These are phyloP conservation scores for Chelidonichthys spinosus DNA, from an alignment of 2,797 vertebrate genomes.

Conservation along the genomic window DNA sequence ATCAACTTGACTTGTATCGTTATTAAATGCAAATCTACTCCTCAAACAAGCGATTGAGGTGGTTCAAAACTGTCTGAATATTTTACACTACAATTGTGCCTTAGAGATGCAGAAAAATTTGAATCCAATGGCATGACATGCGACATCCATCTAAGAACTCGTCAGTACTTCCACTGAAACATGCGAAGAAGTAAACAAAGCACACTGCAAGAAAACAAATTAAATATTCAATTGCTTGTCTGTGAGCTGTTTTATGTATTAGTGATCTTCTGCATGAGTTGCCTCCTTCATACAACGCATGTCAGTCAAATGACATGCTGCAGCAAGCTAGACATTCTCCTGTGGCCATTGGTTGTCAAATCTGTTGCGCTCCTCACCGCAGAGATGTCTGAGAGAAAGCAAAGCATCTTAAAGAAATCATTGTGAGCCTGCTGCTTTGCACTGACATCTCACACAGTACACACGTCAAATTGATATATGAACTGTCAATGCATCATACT, in stretches of 20 bases:
- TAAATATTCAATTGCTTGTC: slow-evolving; percentile 24
- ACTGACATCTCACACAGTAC: slow-evolving; percentile 48
- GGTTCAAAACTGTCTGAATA: background rate
- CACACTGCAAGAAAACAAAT: slow-evolving; percentile 30
- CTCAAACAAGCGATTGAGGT: background rate
- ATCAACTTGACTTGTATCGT: background rate
- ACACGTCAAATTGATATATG: slow-evolving; percentile 52
- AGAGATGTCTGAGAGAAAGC: slow-evolving; percentile 45
- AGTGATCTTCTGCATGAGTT: slow-evolving; percentile 36
- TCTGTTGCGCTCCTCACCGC: slow-evolving; percentile 11
- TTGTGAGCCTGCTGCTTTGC: slow-evolving; percentile 19
- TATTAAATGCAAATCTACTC: background rate
- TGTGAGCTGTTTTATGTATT: slow-evolving; percentile 45
- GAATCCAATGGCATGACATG: background rate
- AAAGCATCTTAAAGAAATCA: slow-evolving; percentile 46
- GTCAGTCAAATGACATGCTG: slow-evolving; percentile 42
- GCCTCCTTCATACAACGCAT: slow-evolving; percentile 21
- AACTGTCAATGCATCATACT: slow-evolving; percentile 29
- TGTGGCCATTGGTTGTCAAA: slow-evolving; percentile 53
- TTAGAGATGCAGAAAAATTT: background rate
- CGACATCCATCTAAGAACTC: background rate
- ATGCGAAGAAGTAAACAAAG: slow-evolving; percentile 22
- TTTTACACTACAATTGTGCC: background rate
- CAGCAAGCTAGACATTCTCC: slow-evolving; percentile 47
- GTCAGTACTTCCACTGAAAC: slow-evolving; percentile 7